Conservation (phyloP, 2,113 vertebrate genomes). For the Neogobius melanostomus region DNA sequence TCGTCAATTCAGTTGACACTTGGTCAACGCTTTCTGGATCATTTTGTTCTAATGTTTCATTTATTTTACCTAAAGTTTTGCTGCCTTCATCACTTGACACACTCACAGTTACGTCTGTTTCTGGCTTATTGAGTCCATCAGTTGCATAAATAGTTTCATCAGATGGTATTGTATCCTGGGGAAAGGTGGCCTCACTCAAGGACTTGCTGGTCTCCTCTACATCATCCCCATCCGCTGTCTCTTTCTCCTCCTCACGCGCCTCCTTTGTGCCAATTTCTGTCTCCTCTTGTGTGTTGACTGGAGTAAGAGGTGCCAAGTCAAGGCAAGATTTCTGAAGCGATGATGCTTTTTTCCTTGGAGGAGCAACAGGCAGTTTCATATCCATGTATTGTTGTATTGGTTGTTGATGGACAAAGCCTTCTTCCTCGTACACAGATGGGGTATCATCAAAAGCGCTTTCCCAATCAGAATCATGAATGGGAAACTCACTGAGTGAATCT, state of each 20-base stretch:
- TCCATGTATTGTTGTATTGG: conserved; percentile 19
- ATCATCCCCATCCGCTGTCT: conserved; percentile 56
- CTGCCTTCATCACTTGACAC: neutral
- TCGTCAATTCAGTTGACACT: conserved; percentile 28
- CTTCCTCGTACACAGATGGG: neutral
- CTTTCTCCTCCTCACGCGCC: conserved; percentile 57
- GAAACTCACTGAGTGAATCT: conserved; percentile 41
- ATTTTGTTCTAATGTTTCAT: conserved; percentile 17
- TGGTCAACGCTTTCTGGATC: conserved; percentile 16
- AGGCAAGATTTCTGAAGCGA: conserved; percentile 55
- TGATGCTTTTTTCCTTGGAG: conserved; percentile 50
- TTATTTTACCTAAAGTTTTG: conserved; percentile 10
- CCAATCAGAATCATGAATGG: conserved; percentile 49
- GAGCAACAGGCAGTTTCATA: conserved; percentile 29
- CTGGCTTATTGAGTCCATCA: conserved; percentile 7
- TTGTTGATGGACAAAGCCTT: neutral
- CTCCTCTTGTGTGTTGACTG: conserved; percentile 41
- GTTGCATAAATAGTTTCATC: neutral
- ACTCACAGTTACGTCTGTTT: neutral
- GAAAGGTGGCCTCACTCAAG: neutral
- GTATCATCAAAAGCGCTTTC: conserved; percentile 27
- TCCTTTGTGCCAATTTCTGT: conserved; percentile 42
- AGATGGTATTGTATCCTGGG: neutral
- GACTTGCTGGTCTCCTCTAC: conserved; percentile 18
- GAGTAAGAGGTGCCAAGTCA: conserved; percentile 68